phyloP scores from a whole-genome alignment of 64 coral and sea anemone genomes.

The Hydrozoanthus tunicans region DNA sequence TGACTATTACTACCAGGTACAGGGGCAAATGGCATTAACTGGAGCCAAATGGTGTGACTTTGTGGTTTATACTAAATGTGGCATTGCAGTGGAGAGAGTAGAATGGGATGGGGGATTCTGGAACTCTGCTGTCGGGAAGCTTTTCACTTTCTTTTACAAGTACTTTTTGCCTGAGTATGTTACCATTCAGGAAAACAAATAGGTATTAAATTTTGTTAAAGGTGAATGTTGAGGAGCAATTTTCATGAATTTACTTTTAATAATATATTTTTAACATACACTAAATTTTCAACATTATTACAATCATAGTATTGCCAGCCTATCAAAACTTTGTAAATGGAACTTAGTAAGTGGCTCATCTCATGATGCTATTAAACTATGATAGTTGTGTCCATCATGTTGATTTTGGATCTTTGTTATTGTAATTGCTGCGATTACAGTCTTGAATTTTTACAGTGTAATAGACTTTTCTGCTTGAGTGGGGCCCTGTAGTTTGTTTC shows the following conservation, averaged over 20 bases:
- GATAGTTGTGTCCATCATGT: no score
- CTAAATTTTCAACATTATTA: no score
- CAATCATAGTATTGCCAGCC: no score
- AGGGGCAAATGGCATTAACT: slow-evolving; percentile 1
- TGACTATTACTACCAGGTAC: neutral
- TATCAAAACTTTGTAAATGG: no score
- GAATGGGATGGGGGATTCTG: neutral
- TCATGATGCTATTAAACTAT: no score
- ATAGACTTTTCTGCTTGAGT: no score
- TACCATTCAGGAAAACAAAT: neutral
- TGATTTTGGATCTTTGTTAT: no score
- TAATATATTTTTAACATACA: no score
- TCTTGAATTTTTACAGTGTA: no score
- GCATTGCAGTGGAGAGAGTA: neutral
- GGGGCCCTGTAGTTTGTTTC: no score
- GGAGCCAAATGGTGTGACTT: neutral
- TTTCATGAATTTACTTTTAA: neutral
- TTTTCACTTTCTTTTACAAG: neutral
- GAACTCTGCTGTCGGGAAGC: neutral
- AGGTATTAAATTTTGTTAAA: neutral
- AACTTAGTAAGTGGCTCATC: no score
- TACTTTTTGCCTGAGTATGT: neutral
- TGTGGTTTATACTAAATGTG: neutral
- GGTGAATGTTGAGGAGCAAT: neutral
- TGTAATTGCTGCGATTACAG: no score